phyloP scores from a whole-genome alignment of 2,797 vertebrate genomes.

The Acipenser transmontanus region DNA sequence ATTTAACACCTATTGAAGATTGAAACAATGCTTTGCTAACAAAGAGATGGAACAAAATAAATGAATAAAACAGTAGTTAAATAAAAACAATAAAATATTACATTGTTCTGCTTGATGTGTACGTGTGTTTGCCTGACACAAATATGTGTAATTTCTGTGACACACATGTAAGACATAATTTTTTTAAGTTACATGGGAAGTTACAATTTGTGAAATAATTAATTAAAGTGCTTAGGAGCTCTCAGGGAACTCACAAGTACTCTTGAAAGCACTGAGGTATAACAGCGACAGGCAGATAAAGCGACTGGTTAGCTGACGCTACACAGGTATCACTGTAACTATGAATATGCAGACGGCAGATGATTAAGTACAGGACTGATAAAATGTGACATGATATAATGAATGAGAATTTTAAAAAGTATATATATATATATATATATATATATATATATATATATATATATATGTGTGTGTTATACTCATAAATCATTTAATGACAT shows the following conservation, averaged over 20 bases:
- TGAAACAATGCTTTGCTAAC: too few relatives aligned
- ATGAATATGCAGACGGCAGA: slow-evolving; percentile 82
- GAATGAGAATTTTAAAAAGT: slow-evolving; percentile 70
- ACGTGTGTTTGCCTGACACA: too few relatives aligned
- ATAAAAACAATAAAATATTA: too few relatives aligned
- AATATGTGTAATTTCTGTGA: too few relatives aligned
- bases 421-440: slow-evolving; percentile 51
- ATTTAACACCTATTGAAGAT: too few relatives aligned
- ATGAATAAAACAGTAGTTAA: too few relatives aligned
- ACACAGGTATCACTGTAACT: slow-evolving; percentile 74
- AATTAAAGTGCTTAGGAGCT: slow-evolving; percentile 24
- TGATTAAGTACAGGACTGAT: slow-evolving; percentile 81
- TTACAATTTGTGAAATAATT: slow-evolving; percentile 25
- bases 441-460: slow-evolving; percentile 5
- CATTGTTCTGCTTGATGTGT: too few relatives aligned
- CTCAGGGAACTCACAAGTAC: slow-evolving; percentile 11
- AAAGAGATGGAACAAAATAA: too few relatives aligned
- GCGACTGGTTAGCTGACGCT: slow-evolving; percentile 55
- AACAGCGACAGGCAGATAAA: slow-evolving; percentile 60
- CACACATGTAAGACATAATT: too few relatives aligned
- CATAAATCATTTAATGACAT: slow-evolving; percentile 86
- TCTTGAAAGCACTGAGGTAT: slow-evolving; percentile 40
- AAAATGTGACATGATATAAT: slow-evolving; percentile 79
- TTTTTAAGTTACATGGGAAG: slow-evolving; percentile 10
- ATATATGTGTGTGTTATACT: slow-evolving; percentile 52